Evolutionary conservation across 2,888 invertebrate genomes (phyloP).

Genomic region (Ormyrus nitidulus): DNA sequence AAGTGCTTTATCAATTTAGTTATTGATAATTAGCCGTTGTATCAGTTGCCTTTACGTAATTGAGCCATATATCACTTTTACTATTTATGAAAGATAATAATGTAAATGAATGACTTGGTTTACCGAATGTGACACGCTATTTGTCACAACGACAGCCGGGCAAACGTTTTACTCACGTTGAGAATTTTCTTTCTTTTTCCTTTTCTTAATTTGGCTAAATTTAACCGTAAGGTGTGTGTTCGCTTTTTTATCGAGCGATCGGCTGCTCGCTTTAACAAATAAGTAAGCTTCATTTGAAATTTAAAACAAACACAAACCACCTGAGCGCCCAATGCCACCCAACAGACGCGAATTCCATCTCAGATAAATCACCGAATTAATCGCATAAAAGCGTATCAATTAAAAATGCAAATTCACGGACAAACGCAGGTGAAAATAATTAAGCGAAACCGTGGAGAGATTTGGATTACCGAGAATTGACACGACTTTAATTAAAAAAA

Average conservation of each 20-base stretch:
- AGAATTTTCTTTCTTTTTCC: conserved; percentile 3
- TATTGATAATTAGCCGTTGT: too few relatives aligned
- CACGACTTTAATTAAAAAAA: neutral
- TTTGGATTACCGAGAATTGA: neutral
- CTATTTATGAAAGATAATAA: too few relatives aligned
- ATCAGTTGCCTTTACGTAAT: too few relatives aligned
- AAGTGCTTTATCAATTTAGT: too few relatives aligned
- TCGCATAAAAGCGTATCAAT: conserved; percentile 13
- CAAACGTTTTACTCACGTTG: neutral
- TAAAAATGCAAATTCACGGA: conserved; percentile 32
- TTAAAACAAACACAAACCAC: conserved; percentile 19
- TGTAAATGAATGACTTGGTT: too few relatives aligned
- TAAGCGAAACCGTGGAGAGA: neutral
- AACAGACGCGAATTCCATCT: neutral
- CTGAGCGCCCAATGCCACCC: conserved; percentile 16
- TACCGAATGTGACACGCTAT: too few relatives aligned
- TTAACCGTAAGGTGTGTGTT: neutral
- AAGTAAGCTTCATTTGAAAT: conserved; percentile 45
- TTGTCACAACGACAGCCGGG: too few relatives aligned
- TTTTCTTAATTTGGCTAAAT: neutral
- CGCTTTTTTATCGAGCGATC: neutral
- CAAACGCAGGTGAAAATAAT: neutral
- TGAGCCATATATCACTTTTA: too few relatives aligned
- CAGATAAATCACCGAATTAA: conserved; percentile 33
- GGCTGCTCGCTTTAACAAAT: conserved; percentile 27